Base-by-base conservation (phyloP, 2,888 invertebrate species). In the Clivina fossor region DNA sequence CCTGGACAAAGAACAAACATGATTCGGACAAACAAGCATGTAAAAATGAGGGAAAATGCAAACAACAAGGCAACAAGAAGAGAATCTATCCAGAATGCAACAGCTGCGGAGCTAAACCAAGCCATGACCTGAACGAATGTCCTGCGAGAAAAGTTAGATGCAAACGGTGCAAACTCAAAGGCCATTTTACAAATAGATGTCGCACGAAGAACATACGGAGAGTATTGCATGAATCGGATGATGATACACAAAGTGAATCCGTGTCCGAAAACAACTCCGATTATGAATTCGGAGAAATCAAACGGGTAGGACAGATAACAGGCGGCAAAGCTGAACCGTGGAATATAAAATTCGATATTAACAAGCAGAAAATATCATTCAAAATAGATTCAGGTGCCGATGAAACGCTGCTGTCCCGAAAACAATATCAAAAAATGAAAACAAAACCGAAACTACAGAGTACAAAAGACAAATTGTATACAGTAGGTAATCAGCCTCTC, bases 181-280 rank as follows among this genome's bases (percentile, higher is more conserved):
- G 63, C 11, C 62, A 64, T 44, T 64, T 56, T 50, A 57, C 59
- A 11, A 58, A 58, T 20, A 59, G 47, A 13, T 65, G 63, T 35
- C 50, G 56, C 43, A 59, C 57, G 4, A 59, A 47, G 20, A 49
- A 44, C 3, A 15, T 13, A 43, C 43, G 15, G n/a, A 11, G 20
- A 22, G 20, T 19, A 20, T 26, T 7, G 5, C 20, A 40, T 4
- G 5, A 40, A 40, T 3, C 41, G 8, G 41, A 24, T 24, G 5
- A 22, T 26, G 24, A 24, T 11, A 41, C 41, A 19, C 18, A 20
- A 3, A 41, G 22, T 16, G 24, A n/a, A 8, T 40, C 40, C 19
- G 20, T n/a, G 5, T 26, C 26, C 4, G 40, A 40, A 8, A 19
- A 37, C 4, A 19, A 37, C 8, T 37, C 4, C 19, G 18, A 38